Evolutionary conservation across 2,797 vertebrate species (phyloP).

Genomic region (Pseudocheirus occidentalis): DNA sequence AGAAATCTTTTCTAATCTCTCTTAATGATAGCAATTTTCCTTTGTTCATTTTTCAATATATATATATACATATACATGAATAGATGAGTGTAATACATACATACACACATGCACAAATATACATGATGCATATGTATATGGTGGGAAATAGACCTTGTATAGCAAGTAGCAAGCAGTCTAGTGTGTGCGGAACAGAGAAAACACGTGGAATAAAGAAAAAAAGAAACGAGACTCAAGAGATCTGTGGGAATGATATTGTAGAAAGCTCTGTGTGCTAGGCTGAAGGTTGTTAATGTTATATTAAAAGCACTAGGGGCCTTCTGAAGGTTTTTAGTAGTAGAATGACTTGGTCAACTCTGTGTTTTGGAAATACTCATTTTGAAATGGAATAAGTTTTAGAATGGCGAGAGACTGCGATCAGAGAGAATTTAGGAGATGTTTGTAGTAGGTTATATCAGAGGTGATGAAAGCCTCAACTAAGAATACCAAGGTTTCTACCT

Average conservation of each 20-base stretch:
- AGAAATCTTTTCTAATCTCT: not conserved
- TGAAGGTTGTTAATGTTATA: not conserved
- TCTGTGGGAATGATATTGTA: not conserved
- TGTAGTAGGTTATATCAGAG: not conserved
- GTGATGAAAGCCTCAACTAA: not conserved
- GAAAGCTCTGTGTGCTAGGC: not conserved
- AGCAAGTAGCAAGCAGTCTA: not conserved
- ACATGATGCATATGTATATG: no score
- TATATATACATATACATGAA: not conserved
- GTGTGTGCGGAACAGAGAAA: not conserved
- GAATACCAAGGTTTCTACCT: not conserved
- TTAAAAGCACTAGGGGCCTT: not conserved
- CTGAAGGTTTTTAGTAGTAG: not conserved
- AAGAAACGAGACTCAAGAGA: not conserved
- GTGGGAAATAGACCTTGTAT: no score
- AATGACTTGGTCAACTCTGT: not conserved
- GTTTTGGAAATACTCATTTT: not conserved
- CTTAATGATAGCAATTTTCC: not conserved
- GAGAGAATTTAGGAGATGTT: not conserved
- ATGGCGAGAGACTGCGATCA: not conserved
- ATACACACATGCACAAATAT: not conserved
- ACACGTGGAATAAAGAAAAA: not conserved
- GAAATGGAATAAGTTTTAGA: not conserved
- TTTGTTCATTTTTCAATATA: not conserved
- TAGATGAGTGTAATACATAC: no score